Evolutionary conservation across 2,113 vertebrate species (phyloP), one percentile per base, ranked within the genome.

Genomic region (Donacobius atricapilla): DNA sequence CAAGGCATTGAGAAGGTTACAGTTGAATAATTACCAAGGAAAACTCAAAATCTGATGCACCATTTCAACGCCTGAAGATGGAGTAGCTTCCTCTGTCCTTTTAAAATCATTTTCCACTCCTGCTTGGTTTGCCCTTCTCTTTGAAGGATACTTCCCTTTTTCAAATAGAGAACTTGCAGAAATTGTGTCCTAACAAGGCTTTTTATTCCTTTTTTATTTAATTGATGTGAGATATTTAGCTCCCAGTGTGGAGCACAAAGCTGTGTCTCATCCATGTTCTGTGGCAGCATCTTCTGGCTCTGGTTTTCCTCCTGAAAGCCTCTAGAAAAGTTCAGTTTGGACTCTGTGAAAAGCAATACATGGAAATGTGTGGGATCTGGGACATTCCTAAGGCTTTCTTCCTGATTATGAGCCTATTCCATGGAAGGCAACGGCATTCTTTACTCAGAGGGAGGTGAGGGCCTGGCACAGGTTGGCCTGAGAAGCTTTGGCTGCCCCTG

Each of bases 1-100:
- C 94, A 97, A 94, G 89, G 85, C 90, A 93, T 68, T 83, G 85
- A 92, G 96, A 92, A 97, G 93, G 94, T 97, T 96, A 96, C 83
- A 84, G 90, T 79, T 96, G 95, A 97, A 96, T 94, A 95, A 96
- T 97, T 94, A 93, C 92, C 69, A 72, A 31, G 47, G 75, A 93
- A 95, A 96, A 90, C 86, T 84, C 73, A 48, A 86, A 91, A 94
- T 94, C 83, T 78, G 87, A 82, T 78, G 87, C 83, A 80, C 70
- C 50, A 69, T 91, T 96, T 84, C 79, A 69, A 0, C 66, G 47
- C 24, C 72, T 64, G 73, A 83, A 93, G 92, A 90, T 80, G 63
- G 48, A 96, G 80, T 60, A 53, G 28, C 50, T 92, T 82, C 31
- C 54, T 33, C 71, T 53, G 66, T 72, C 84, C 58, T 95, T 88